Evolutionary conservation across 2,113 vertebrate genomes (phyloP), one percentile per base, ranked within the genome.

Genomic region (Leptobrachium leishanense): DNA sequence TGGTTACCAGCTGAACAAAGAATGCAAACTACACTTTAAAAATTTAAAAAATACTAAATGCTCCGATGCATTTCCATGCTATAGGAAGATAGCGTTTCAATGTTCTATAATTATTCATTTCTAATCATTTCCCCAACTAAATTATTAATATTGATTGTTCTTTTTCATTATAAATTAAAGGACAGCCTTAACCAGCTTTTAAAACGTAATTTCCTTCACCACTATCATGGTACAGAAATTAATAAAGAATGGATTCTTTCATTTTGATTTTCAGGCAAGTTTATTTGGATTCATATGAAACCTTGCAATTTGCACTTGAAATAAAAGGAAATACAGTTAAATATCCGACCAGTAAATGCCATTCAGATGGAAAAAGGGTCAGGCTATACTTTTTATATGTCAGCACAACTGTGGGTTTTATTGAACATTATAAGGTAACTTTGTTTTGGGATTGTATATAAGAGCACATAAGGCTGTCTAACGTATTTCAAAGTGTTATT

Each of bases 151-250:
- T 64, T 44, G 13, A 39, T 72, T 72, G 77, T 72, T 50, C 50
- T 46, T 10, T 40, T 68, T 72, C 77, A 79, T 79, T 79, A 79
- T 43, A 79, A 43, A 79, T 72, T 79, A 72, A 79, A 65, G 43
- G 46, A 62, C 46, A 72, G 54, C 69, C 53, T 70, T 42, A 62
- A 66, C 31, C 43, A 39, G 75, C 75, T 43, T 31, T 62, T 44
- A 41, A 5, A 53, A 53, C 42, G 75, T 66, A 43, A 11, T 39
- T 57, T 20, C 5, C 5, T 63, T 20, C 31, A 11, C 9, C 20
- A 75, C 43, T 53, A 9, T 10, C 15, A 7, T 54, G 50, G 41
- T 55, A 20, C 31, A 42, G 8, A 68, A 54, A 13, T 57, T 8
- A 13, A 43, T 42, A 42, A 67, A 11, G 39, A 7, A 8, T 67